Percentiles rank a stretch among this genome's conserved stretches.
These are phyloP conservation scores for Lagocephalus sceleratus DNA, from an alignment of 2,797 vertebrate genomes.

Conservation along the genomic window DNA sequence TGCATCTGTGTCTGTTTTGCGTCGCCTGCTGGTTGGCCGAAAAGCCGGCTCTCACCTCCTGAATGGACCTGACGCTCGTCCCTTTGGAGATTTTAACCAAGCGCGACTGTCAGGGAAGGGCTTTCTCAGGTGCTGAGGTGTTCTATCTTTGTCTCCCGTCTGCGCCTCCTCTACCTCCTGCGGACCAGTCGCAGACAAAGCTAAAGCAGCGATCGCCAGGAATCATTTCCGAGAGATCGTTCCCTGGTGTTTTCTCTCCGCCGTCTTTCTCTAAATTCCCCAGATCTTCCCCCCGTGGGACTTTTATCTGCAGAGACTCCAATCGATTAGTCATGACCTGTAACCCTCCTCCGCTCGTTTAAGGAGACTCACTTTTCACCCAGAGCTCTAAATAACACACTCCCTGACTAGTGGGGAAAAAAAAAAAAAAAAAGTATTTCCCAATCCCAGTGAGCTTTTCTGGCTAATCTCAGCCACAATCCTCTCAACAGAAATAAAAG, in stretches of 20 bases:
- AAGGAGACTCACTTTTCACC: too few relatives aligned
- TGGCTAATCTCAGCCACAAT: conserved; percentile 2
- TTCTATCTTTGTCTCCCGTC: conserved; percentile 29
- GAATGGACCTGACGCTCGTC: too few relatives aligned
- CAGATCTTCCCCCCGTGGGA: too few relatives aligned
- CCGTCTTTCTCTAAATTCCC: conserved; percentile 4
- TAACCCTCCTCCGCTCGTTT: too few relatives aligned
- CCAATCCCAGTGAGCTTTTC: conserved; percentile 31
- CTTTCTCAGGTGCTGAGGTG: conserved; percentile 40
- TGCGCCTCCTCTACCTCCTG: conserved; percentile 14
- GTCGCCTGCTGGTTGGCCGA: conserved; percentile 23
- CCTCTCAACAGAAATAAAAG: too few relatives aligned
- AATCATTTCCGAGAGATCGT: conserved; percentile 32
- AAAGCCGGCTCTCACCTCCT: conserved; percentile 35
- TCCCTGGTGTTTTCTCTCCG: conserved; percentile 36
- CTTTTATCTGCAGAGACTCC: too few relatives aligned
- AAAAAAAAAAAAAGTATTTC: conserved; percentile 20
- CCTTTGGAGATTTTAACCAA: conserved; percentile 24
- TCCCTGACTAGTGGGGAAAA: conserved; percentile 11
- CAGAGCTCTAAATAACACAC: too few relatives aligned
- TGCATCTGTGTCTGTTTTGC: conserved; percentile 50
- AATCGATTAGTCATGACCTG: too few relatives aligned
- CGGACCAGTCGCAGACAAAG: conserved; percentile 11
- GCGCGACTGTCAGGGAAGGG: conserved; percentile 21
- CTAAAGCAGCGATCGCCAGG: conserved; percentile 15